These are phyloP conservation scores for Takifugu ocellatus DNA, from an alignment of 2,797 vertebrate genomes.

Conservation along the genomic window DNA sequence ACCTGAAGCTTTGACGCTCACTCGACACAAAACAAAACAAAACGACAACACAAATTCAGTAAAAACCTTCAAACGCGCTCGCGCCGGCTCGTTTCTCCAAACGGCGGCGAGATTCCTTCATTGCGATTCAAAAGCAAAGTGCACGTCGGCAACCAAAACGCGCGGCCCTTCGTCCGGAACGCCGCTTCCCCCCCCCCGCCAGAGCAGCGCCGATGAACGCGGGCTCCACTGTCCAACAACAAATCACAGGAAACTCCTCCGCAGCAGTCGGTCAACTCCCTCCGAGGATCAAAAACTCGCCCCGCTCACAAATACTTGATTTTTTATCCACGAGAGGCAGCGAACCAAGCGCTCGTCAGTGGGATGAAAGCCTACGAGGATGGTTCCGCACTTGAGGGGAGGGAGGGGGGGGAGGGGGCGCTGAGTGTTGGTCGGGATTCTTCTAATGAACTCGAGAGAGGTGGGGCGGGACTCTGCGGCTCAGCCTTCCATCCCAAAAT, in stretches of 20 bases:
- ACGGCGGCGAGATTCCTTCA: constrained; percentile 30
- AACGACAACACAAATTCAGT: constrained; percentile 37
- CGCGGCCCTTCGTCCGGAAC: constrained; percentile 41
- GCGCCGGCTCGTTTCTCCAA: constrained; percentile 37
- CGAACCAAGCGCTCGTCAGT: constrained; percentile 31
- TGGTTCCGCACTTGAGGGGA: constrained; percentile 17
- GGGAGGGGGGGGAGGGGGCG: not conserved
- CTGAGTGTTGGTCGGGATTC: not conserved
- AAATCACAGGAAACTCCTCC: constrained; percentile 31
- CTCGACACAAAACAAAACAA: constrained; percentile 4
- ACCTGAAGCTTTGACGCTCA: not conserved
- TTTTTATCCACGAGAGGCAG: constrained; percentile 35
- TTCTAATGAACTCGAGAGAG: not conserved
- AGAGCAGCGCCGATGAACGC: constrained; percentile 20
- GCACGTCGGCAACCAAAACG: constrained; percentile 40
- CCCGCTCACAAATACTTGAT: not conserved
- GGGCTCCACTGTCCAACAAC: constrained; percentile 39
- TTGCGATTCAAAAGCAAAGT: constrained; percentile 39
- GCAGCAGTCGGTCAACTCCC: too few species aligned
- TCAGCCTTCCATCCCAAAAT: constrained; percentile 97
- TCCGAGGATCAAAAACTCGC: constrained; percentile 23
- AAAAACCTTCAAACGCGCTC: constrained; percentile 47
- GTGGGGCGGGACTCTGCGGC: not conserved
- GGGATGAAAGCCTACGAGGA: constrained; percentile 26
- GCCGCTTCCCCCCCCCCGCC: constrained; percentile 20